A percentile compares a stretch with the other conserved stretches of the same genome.
Evolutionary conservation across 2,888 invertebrate genomes (phyloP).

Genomic region (Charanyca ferruginea): DNA sequence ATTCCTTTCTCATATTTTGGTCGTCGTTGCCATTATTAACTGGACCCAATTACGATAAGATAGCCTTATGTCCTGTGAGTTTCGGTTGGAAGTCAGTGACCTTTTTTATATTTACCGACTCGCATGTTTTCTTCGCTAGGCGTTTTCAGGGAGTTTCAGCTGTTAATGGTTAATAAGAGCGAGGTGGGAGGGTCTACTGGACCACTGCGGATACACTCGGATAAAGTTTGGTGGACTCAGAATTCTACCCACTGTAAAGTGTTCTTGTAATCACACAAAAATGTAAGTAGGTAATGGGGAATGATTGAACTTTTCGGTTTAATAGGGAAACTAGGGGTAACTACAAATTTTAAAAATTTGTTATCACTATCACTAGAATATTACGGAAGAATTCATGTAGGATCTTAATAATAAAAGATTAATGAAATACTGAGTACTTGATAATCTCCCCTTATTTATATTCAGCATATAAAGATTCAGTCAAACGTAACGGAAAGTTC

Average conservation of each 20-base stretch:
- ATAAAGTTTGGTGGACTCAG: background rate
- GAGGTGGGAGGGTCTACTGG: background rate
- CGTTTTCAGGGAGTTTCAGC: background rate
- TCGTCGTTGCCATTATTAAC: slow-evolving; percentile 17
- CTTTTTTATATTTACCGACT: slow-evolving; percentile 25
- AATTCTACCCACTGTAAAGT: no score
- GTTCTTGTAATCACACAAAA: no score
- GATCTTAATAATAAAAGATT: background rate
- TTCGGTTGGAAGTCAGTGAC: slow-evolving; percentile 26
- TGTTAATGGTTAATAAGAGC: slow-evolving; percentile 6
- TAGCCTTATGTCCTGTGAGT: slow-evolving; percentile 34
- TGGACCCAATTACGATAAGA: slow-evolving; percentile 34
- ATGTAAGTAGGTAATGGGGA: no score
- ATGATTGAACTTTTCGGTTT: no score
- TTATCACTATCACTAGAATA: no score
- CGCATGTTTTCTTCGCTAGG: slow-evolving; percentile 3
- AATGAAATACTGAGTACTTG: background rate
- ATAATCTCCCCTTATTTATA: slow-evolving; percentile 6
- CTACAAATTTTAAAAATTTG: no score
- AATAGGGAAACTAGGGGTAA: no score
- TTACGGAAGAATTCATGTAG: no score
- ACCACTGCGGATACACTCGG: slow-evolving; percentile 12
- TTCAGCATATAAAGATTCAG: slow-evolving; percentile 1
- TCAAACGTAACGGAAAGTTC: slow-evolving; percentile 13
- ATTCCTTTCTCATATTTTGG: slow-evolving; percentile 28